Conservation (phyloP, 2,797 vertebrate genomes). For the Gymnothorax javanicus region DNA sequence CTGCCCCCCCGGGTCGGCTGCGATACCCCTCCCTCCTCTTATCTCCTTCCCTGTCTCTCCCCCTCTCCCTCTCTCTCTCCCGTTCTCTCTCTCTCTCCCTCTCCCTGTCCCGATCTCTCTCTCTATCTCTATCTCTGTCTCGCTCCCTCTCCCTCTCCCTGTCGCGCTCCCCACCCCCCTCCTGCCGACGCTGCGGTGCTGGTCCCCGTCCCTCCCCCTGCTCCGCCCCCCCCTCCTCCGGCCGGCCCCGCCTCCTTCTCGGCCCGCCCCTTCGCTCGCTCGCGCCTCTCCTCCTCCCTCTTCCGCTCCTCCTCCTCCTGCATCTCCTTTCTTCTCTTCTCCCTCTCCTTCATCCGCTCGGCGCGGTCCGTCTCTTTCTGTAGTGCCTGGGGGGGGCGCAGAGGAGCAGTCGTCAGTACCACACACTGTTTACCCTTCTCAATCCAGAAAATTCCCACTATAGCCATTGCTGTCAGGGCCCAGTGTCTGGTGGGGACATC, state of each 20-base stretch:
- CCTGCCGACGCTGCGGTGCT: constrained; percentile 36
- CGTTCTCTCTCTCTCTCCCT: constrained; percentile 56
- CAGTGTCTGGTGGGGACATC: too few species aligned
- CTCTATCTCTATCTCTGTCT: constrained; percentile 65
- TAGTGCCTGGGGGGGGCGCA: constrained; percentile 63
- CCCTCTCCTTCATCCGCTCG: constrained; percentile 79
- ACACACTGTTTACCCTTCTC: too few species aligned
- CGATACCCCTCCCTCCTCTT: constrained; percentile 76
- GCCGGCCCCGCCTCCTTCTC: constrained; percentile 54
- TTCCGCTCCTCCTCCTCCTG: constrained; percentile 80
- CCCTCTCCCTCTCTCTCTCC: constrained; percentile 62
- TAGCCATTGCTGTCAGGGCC: background rate
- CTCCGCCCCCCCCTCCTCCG: constrained; percentile 40
- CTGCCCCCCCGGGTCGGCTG: constrained; percentile 61
- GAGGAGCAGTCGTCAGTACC: background rate
- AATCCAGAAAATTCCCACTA: too few species aligned
- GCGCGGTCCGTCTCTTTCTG: constrained; percentile 79
- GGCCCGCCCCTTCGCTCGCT: constrained; percentile 62
- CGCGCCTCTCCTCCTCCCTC: constrained; percentile 78
- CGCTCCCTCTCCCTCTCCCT: constrained; percentile 32
- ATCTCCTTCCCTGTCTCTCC: constrained; percentile 66
- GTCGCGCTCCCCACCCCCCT: background rate
- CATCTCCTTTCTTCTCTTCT: constrained; percentile 79
- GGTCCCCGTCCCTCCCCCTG: constrained; percentile 53
- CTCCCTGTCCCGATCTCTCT: constrained; percentile 68